Evolutionary conservation across 2,888 invertebrate genomes (phyloP).

Genomic region (Heterodera filipjevi): DNA sequence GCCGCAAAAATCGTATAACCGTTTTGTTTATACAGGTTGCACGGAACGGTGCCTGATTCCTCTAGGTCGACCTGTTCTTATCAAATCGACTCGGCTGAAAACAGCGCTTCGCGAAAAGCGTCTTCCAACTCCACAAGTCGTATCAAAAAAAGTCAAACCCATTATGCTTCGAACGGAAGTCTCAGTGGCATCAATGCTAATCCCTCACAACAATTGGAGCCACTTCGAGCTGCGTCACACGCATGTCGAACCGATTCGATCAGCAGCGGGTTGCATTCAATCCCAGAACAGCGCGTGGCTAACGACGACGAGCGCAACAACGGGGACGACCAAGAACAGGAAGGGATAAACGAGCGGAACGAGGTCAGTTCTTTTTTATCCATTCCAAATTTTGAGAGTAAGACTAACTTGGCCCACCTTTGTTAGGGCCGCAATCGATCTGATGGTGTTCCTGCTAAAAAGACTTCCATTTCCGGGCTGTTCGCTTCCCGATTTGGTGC

Average conservation of each 20-base stretch:
- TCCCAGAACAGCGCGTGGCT: conserved; percentile 9
- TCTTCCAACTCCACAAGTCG: neutral
- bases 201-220: conserved; percentile 17
- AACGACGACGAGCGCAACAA: neutral
- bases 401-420: no score
- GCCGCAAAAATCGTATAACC: no score
- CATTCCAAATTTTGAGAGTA: no score
- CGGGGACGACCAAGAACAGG: neutral
- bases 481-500: conserved; percentile 27
- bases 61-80: neutral
- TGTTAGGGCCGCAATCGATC: no score
- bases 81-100: neutral
- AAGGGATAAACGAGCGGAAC: neutral
- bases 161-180: conserved; percentile 8
- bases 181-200: neutral
- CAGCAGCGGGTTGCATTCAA: conserved; percentile 25
- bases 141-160: neutral
- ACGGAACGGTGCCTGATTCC: neutral
- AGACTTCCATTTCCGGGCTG: conserved; percentile 32
- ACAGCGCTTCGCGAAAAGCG: conserved; percentile 6
- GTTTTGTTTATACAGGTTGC: neutral
- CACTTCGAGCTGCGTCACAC: neutral
- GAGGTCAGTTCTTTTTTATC: no score
- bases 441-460: neutral
- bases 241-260: conserved; percentile 16